These are phyloP conservation scores for Drosophila mimetica DNA, from an alignment of 2,888 invertebrate species.

Conservation along the genomic window DNA sequence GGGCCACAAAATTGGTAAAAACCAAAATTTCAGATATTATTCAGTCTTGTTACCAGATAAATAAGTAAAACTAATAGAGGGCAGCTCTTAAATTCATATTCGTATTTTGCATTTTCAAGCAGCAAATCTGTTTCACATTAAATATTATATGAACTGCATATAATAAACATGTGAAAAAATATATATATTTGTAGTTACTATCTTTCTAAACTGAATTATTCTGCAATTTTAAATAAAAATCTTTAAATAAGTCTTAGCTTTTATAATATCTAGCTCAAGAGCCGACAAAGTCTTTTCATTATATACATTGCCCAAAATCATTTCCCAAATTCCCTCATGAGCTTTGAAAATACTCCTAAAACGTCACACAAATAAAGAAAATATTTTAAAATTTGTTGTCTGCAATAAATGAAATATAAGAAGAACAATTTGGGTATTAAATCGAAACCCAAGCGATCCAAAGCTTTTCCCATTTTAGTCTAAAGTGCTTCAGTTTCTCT, in stretches of 20 bases:
- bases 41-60: neutral
- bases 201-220: no score
- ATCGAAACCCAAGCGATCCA: neutral
- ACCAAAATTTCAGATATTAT: slow-evolving; percentile 2
- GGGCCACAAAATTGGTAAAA: slow-evolving; percentile 20
- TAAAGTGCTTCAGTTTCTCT: neutral
- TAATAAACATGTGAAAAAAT: neutral
- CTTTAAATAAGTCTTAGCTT: no score
- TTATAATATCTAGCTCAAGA: no score
- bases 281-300: no score
- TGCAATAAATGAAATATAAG: no score
- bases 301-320: no score
- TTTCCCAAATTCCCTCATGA: no score
- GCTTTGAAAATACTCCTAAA: no score
- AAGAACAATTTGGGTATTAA: neutral
- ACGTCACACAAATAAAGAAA: no score
- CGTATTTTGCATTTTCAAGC: neutral
- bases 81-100: neutral
- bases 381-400: no score
- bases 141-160: neutral
- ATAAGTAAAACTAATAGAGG: neutral
- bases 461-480: no score
- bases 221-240: no score
- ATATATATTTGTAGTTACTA: neutral
- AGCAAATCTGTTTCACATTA: neutral